Conservation (phyloP, 2,888 invertebrate genomes). For the Calameuta idolon region DNA sequence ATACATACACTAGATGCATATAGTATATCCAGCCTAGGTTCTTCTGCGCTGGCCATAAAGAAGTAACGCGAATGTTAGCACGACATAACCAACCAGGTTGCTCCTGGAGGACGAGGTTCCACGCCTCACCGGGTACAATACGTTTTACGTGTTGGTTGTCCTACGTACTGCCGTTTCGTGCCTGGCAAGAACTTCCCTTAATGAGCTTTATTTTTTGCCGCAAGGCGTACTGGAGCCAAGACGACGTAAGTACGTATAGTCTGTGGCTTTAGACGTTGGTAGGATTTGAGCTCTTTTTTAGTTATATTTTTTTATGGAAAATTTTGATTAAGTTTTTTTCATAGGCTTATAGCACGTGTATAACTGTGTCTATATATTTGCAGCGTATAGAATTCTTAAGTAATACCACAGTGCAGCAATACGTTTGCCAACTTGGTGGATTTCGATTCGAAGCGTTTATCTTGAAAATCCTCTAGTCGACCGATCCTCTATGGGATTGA, state of each 20-base stretch:
- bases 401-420: neutral
- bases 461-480: neutral
- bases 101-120: neutral
- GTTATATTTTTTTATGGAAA: neutral
- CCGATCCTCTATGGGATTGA: neutral
- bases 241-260: neutral
- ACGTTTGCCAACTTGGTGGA: neutral
- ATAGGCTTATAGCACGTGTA: neutral
- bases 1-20: neutral
- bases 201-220: neutral
- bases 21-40: neutral
- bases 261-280: neutral
- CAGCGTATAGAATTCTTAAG: neutral
- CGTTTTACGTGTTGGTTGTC: neutral
- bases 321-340: neutral
- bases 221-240: neutral
- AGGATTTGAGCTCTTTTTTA: neutral
- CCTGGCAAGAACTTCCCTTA: neutral
- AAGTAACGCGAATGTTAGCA: neutral
- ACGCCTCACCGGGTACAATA: neutral
- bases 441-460: neutral
- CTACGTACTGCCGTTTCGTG: neutral
- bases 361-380: neutral
- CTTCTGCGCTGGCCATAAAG: neutral
- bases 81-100: neutral